Base-by-base conservation (phyloP, 2,888 invertebrate genomes). In the Cataglyphis livida region DNA sequence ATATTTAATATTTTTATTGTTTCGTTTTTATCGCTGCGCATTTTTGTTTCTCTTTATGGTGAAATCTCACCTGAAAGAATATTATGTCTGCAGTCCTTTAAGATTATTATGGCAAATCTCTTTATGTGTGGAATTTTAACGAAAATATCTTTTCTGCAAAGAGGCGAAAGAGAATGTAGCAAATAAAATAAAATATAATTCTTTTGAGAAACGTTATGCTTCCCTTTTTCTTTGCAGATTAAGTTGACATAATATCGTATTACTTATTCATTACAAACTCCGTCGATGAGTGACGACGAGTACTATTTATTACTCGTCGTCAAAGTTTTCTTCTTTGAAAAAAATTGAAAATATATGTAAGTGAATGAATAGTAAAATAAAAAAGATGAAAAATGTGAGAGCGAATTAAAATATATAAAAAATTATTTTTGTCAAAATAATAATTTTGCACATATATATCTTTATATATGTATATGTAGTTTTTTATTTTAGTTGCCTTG, bases 91-190 rank as follows among this genome's bases (percentile, higher is more conserved):
- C 15, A 18, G 12, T 28, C 12, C 48, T 51, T 81, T 81, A 54
- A 76, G 7, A 15, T 75, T 48, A 81, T 81, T 81, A 61, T 6
- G 15, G 28, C 7, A 54, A 81, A 76, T 75, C 15, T 76, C 15
- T 15, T 81, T 78, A 78, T 10, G 9, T n/a, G 1, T 79, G 15
- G 44, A 41, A 59, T 18, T 78, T 57, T 18, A n/a, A 41, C 44
- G 38, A 10, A 35, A 32, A 21, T 35, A 59, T 38, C 18, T 10
- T 66, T 54, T 9, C 25, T 25, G 10, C 35, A 5, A 68, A 41
- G 21, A 32, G 21, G n/a, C 32, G 21, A 35, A n/a, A 32, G n/a
- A 68, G 21, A 38, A 28, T 12, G 12, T 41, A 32, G 21, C 21
- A 59, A 44, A 70, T 70, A 59, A 10, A 78, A 70, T 10, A 9